Percentiles rank a stretch among this genome's conserved stretches.
These are phyloP conservation scores for Temnothorax longispinosus DNA, from an alignment of 1,140 invertebrate genomes.

Conservation along the genomic window DNA sequence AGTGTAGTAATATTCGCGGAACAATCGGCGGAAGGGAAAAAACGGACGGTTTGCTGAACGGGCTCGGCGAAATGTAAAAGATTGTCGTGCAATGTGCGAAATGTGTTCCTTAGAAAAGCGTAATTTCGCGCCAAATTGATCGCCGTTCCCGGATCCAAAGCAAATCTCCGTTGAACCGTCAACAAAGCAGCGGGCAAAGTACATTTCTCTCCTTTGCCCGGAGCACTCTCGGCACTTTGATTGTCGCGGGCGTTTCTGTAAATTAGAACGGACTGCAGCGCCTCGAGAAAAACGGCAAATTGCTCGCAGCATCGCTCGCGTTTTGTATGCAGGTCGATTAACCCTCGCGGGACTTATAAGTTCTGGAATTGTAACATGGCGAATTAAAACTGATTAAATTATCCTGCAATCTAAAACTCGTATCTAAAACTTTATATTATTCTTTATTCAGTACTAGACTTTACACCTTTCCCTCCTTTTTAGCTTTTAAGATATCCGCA, in stretches of 20 bases:
- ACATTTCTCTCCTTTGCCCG: slow-evolving; percentile 51
- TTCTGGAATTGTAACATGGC: neutral
- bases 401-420: neutral
- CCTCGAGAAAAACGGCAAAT: slow-evolving; percentile 54
- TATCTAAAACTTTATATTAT: neutral
- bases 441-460: neutral
- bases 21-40: slow-evolving; percentile 23
- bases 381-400: slow-evolving; percentile 28
- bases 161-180: slow-evolving; percentile 58
- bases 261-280: slow-evolving; percentile 50
- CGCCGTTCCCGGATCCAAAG: slow-evolving; percentile 34
- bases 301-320: slow-evolving; percentile 44
- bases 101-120: slow-evolving; percentile 56
- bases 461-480: neutral
- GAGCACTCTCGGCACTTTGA: slow-evolving; percentile 48
- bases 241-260: slow-evolving; percentile 52
- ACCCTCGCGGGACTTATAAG: slow-evolving; percentile 11
- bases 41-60: slow-evolving; percentile 28
- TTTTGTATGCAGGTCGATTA: slow-evolving; percentile 57
- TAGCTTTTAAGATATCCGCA: neutral
- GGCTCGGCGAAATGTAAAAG: slow-evolving; percentile 50
- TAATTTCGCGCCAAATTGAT: slow-evolving; percentile 61
- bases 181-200: slow-evolving; percentile 59
- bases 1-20: slow-evolving; percentile 46
- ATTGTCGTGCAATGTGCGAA: slow-evolving; percentile 57